These are phyloP conservation scores for Melanargia galathea DNA, from an alignment of 2,888 invertebrate species.

Conservation along the genomic window DNA sequence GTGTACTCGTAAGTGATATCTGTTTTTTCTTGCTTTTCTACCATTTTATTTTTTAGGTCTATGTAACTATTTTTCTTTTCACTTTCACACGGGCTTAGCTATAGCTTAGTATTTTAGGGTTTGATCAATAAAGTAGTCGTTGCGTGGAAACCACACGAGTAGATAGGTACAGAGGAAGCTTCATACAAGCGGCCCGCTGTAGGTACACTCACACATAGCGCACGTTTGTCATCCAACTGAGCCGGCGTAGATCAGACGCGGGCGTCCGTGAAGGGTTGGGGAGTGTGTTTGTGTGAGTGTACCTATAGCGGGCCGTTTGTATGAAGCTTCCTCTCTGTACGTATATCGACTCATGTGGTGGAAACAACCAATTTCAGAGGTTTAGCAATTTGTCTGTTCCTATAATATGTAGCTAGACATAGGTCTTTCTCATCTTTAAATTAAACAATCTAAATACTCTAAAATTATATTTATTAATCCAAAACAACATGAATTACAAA, in stretches of 20 bases:
- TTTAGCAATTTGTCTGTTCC: background rate
- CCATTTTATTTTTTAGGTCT: slow-evolving; percentile 39
- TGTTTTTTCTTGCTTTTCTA: slow-evolving; percentile 68
- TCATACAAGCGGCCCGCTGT: too few species aligned
- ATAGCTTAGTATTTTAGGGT: slow-evolving; percentile 1
- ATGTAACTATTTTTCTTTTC: background rate
- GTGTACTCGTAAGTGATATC: slow-evolving; percentile 82
- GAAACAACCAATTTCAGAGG: background rate
- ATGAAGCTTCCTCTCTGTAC: too few species aligned
- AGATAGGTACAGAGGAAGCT: too few species aligned
- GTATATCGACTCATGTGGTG: too few species aligned
- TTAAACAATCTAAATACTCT: background rate
- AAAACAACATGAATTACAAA: background rate
- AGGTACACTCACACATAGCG: too few species aligned
- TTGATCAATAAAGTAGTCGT: slow-evolving; percentile 30
- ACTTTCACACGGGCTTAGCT: background rate
- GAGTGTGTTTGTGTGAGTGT: too few species aligned
- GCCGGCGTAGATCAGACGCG: too few species aligned
- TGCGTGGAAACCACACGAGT: background rate
- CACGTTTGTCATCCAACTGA: too few species aligned
- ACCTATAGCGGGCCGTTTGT: too few species aligned
- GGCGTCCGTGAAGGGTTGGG: too few species aligned
- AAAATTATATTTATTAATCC: background rate
- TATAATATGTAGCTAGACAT: too few species aligned
- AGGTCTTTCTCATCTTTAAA: background rate